phyloP scores from a whole-genome alignment of 2,888 invertebrate genomes.

The Dilophus febrilis region DNA sequence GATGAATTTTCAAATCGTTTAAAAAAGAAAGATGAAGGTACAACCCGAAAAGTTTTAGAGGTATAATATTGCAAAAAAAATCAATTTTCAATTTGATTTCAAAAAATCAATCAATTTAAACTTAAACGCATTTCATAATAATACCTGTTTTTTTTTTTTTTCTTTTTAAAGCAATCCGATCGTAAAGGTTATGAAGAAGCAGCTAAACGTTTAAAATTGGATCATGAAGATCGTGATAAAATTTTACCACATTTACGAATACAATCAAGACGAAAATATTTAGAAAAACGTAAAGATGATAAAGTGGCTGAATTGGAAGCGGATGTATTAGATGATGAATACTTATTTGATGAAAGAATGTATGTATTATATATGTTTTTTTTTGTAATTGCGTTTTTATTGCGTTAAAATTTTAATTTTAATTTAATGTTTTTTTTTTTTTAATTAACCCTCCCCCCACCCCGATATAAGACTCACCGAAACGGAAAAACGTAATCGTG shows the following conservation, averaged over 20 bases:
- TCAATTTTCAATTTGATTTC: not conserved
- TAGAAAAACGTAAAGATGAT: slow-evolving; percentile 91
- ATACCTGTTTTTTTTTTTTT: slow-evolving; percentile 1
- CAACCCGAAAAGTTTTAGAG: slow-evolving; percentile 62
- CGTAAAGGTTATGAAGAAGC: slow-evolving; percentile 71
- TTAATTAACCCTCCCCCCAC: no score
- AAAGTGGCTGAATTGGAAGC: slow-evolving; percentile 90
- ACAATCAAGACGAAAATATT: slow-evolving; percentile 82
- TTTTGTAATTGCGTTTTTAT: no score
- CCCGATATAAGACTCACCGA: slow-evolving; percentile 82
- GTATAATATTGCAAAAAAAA: not conserved
- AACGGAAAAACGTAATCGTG: slow-evolving; percentile 65
- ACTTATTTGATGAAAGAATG: slow-evolving; percentile 76
- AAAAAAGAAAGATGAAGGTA: slow-evolving; percentile 74
- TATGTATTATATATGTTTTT: slow-evolving; percentile 36
- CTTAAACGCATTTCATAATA: not conserved
- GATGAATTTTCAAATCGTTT: slow-evolving; percentile 87
- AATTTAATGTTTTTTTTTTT: slow-evolving; percentile 4
- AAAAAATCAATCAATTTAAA: not conserved
- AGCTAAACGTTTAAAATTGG: slow-evolving; percentile 73
- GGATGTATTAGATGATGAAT: slow-evolving; percentile 91
- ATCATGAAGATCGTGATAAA: slow-evolving; percentile 70
- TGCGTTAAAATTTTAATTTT: no score
- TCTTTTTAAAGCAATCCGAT: slow-evolving; percentile 31
- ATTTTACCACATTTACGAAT: slow-evolving; percentile 75